phyloP scores from a whole-genome alignment of 2,797 vertebrate genomes.

The Enteromius treurensis region DNA sequence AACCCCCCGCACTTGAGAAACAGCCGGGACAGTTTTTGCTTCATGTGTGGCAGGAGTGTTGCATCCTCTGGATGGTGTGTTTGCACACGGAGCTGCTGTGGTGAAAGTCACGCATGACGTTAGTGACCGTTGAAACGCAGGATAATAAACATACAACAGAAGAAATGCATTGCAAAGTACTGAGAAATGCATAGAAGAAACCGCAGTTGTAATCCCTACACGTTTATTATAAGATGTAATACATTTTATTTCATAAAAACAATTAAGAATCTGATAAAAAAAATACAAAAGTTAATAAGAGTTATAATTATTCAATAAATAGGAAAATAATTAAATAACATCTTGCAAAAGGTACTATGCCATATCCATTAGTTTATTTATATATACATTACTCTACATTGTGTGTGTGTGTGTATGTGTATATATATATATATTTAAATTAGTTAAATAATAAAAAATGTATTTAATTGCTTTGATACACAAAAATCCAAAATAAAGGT shows the following conservation, averaged over 20 bases:
- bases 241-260: not conserved
- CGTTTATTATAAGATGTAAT: not conserved
- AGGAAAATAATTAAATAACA: not conserved
- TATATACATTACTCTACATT: not conserved
- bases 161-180: not conserved
- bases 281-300: not conserved
- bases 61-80: constrained; percentile 17
- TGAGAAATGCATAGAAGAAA: not conserved
- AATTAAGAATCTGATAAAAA: not conserved
- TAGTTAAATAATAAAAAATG: not conserved
- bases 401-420: not conserved
- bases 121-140: not conserved
- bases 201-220: not conserved
- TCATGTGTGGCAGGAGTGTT: constrained; percentile 1
- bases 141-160: not conserved
- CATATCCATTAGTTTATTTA: not conserved
- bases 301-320: not conserved
- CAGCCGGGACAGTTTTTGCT: not conserved
- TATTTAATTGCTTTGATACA: no score
- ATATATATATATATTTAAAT: not conserved
- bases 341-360: no score
- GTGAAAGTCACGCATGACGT: constrained; percentile 27
- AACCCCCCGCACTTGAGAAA: not conserved
- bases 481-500: no score
- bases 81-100: constrained; percentile 30